Percentiles rank a stretch among this genome's conserved stretches.
Evolutionary conservation across 1,140 invertebrate species (phyloP).

Genomic region (Geopemphigus sp.): DNA sequence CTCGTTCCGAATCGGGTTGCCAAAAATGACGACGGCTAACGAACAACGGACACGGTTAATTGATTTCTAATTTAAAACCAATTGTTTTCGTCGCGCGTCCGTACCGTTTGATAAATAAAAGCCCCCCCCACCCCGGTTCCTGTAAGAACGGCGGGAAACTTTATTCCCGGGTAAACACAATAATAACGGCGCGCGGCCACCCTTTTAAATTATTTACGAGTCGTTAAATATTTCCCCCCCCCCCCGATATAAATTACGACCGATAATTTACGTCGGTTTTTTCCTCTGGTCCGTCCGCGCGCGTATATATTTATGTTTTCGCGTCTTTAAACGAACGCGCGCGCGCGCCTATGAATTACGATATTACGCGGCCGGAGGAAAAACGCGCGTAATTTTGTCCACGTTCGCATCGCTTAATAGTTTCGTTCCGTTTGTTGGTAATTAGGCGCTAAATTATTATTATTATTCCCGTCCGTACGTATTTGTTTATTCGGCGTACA

Average conservation of each 20-base stretch:
- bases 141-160: conserved; percentile 7
- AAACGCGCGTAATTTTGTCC: no score
- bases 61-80: conserved; percentile 17
- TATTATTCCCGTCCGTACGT: no score
- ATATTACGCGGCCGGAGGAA: no score
- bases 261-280: background rate
- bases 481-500: no score
- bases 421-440: no score
- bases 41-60: background rate
- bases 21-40: background rate
- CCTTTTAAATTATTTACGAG: conserved; percentile 34
- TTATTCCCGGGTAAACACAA: conserved; percentile 10
- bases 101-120: conserved; percentile 12
- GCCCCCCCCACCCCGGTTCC: background rate
- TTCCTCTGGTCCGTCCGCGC: background rate
- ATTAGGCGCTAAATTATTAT: no score
- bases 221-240: conserved; percentile 25
- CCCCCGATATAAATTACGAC: conserved; percentile 1
- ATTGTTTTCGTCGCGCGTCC: background rate
- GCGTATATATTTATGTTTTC: background rate
- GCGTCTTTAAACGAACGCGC: background rate
- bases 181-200: background rate
- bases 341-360: background rate
- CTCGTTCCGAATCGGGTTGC: background rate
- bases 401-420: no score